Base-by-base conservation (phyloP, 2,797 vertebrate species). In the Gila robusta region DNA sequence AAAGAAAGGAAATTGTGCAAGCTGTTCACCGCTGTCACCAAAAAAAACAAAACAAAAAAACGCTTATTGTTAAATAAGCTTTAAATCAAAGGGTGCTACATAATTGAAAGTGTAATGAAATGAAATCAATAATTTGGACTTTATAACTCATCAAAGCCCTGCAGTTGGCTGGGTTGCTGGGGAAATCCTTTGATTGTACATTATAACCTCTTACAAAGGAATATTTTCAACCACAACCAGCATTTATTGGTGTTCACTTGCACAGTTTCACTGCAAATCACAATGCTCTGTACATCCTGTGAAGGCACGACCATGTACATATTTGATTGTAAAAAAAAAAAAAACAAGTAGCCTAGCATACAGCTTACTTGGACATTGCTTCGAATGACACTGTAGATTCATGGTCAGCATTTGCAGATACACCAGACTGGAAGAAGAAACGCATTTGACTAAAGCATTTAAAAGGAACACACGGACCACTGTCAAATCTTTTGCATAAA, bases 401-500 rank as follows among this genome's bases (percentile, higher is more conserved):
- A 82, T 73, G 49, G 59, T 49, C 81, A 69, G 79, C 59, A 4
- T 70, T 54, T 41, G 54, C 81, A 72, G n/a, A 64, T 83, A 64
- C 44, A 79, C 59, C 82, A 67, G 56, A 59, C 82, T 88, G 79
- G 82, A 85, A 84, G 84, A 89, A 85, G 80, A 81, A 81, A 80
- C 41, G 59, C 79, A 62, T 87, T 78, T 5, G 76, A 86, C 69
- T 19, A 23, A 83, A 88, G 80, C 85, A 41, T 69, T 81, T 81
- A 84, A 69, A 6, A 77, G 37, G 64, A 78, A 84, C 78, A 72
- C 72, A 52, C 14, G 5, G 66, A 66, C 70, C 73, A 86, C 70
- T 35, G 76, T 79, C 64, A 32, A 70, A 80, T 86, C 59, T 37
- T 35, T 87, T 84, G 79, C 85, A 82, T 91, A 87, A 88, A 87